Conservation (phyloP, 2,113 vertebrate species). For the Echinops telfairi region DNA sequence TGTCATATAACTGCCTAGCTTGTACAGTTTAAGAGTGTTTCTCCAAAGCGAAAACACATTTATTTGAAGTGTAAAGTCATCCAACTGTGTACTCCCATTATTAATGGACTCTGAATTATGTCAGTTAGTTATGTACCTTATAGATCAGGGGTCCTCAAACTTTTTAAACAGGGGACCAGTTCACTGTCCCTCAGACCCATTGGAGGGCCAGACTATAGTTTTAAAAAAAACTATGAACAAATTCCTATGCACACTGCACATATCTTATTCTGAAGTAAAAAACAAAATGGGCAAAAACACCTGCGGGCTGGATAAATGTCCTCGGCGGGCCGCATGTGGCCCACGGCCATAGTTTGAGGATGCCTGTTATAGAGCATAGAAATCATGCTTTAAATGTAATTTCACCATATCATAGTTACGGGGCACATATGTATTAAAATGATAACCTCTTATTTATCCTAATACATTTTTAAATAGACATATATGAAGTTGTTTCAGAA, state of each 20-base stretch:
- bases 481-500: too few species aligned
- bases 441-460: not conserved
- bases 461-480: slow-evolving; percentile 4
- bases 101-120: not conserved
- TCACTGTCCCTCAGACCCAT: too few species aligned
- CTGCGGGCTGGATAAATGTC: too few species aligned
- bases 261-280: too few species aligned
- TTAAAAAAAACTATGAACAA: not conserved
- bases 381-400: not conserved
- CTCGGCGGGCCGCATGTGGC: too few species aligned
- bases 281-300: not conserved
- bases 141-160: not conserved
- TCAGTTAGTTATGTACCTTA: not conserved
- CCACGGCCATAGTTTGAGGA: slow-evolving; percentile 20
- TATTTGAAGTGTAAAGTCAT: slow-evolving; percentile 49
- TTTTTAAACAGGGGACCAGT: too few species aligned
- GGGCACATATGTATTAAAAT: not conserved
- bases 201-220: not conserved
- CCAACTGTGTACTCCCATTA: not conserved
- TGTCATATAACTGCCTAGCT: slow-evolving; percentile 3
- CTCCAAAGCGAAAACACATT: not conserved
- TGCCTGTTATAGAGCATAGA: not conserved
- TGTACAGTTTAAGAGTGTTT: slow-evolving; percentile 26
- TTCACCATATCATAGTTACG: not conserved
- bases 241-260: too few species aligned